Evolutionary conservation across 1,140 invertebrate species (phyloP).

Genomic region (Elysia chlorotica): DNA sequence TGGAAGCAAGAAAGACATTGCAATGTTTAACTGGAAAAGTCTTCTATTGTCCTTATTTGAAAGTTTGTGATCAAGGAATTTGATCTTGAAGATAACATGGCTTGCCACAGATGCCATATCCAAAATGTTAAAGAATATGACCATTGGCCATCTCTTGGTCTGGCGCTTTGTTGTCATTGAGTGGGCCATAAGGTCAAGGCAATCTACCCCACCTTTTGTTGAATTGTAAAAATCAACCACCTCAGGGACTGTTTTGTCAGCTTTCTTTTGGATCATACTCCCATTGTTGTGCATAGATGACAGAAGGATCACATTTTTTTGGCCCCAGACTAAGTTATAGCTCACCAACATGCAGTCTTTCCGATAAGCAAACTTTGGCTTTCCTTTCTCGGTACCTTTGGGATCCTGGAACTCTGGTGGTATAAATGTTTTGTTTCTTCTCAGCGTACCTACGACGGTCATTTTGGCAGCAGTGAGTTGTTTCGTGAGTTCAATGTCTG

Average conservation of each 20-base stretch:
- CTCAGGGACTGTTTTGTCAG: constrained; percentile 46
- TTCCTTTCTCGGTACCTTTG: not conserved
- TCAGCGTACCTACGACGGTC: not conserved
- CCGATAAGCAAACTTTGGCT: constrained; percentile 26
- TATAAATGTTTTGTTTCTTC: constrained; percentile 10
- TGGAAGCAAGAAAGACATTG: not conserved
- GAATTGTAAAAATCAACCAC: constrained; percentile 60
- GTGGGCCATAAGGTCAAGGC: constrained; percentile 34
- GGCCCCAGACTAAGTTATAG: constrained; percentile 47
- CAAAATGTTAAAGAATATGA: constrained; percentile 31
- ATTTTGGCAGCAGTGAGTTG: constrained; percentile 9
- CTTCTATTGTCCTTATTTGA: not conserved
- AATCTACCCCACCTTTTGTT: constrained; percentile 45
- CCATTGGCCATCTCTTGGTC: not conserved
- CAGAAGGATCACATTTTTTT: constrained; percentile 56
- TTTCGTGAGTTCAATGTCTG: constrained; percentile 10
- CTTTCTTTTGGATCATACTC: not conserved
- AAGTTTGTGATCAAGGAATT: constrained; percentile 19
- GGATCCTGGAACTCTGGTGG: constrained; percentile 10
- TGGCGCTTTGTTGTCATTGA: constrained; percentile 24
- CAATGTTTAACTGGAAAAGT: not conserved
- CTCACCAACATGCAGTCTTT: constrained; percentile 44
- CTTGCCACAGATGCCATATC: constrained; percentile 28
- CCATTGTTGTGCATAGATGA: constrained; percentile 39
- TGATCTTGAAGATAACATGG: constrained; percentile 17